These are phyloP conservation scores for Eumacrocentrus americanus DNA, from an alignment of 2,888 invertebrate species.

Conservation along the genomic window DNA sequence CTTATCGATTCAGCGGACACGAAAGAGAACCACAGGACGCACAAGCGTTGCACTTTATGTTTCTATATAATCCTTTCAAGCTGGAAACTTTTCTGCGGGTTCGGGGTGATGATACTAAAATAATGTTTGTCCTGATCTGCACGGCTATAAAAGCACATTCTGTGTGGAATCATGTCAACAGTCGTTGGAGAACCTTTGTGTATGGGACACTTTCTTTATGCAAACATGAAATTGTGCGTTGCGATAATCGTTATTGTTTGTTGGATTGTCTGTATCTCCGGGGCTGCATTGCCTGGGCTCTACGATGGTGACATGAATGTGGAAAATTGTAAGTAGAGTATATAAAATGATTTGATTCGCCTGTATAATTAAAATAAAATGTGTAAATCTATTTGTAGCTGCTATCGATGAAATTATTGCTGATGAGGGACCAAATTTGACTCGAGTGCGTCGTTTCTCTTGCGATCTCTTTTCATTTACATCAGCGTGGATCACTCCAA, in stretches of 20 bases:
- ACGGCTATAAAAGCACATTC: neutral
- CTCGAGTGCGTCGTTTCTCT: slow-evolving; percentile 34
- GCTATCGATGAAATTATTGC: neutral
- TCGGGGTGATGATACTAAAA: neutral
- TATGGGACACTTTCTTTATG: neutral
- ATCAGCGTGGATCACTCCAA: slow-evolving; percentile 36
- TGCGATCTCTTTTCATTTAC: slow-evolving; percentile 42
- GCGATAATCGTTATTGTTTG: slow-evolving; percentile 22
- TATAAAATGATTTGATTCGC: too few species aligned
- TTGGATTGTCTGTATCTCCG: slow-evolving; percentile 20
- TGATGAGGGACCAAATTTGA: neutral
- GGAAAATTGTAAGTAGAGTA: neutral
- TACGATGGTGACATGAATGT: slow-evolving; percentile 25
- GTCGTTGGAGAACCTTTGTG: neutral
- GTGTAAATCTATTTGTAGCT: neutral
- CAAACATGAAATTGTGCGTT: slow-evolving; percentile 30
- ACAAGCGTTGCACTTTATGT: neutral
- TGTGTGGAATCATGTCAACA: neutral
- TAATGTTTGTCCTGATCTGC: neutral
- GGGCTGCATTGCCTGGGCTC: slow-evolving; percentile 20
- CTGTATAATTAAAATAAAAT: slow-evolving; percentile 3
- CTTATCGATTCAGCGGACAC: slow-evolving; percentile 5
- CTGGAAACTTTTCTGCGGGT: neutral
- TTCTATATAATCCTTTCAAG: slow-evolving; percentile 10
- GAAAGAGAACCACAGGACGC: slow-evolving; percentile 10